A percentile compares a stretch with the other conserved stretches of the same genome.
phyloP scores from a whole-genome alignment of 2,113 vertebrate species.

The Pteruthius melanotis region DNA sequence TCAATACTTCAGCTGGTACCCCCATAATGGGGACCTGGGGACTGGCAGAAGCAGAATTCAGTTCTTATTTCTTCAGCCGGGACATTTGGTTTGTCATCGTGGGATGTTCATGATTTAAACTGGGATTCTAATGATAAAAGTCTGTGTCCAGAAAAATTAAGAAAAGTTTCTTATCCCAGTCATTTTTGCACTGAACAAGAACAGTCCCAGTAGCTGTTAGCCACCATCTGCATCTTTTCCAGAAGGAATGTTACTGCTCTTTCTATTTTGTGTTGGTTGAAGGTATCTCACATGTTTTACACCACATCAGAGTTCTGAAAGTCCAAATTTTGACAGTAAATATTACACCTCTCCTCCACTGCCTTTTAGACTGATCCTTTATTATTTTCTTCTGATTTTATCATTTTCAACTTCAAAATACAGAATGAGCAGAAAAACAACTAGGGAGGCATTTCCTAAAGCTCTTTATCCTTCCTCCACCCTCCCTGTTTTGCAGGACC shows the following conservation, averaged over 20 bases:
- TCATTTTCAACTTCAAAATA: not conserved
- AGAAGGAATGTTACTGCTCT: not conserved
- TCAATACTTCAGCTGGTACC: not conserved
- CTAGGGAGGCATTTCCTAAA: not conserved
- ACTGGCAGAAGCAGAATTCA: not conserved
- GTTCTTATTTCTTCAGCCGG: not conserved
- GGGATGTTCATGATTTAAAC: not conserved
- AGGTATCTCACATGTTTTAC: not conserved
- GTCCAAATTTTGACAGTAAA: not conserved
- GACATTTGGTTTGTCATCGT: not conserved
- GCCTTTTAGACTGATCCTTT: not conserved
- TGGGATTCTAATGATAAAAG: not conserved
- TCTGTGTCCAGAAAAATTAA: not conserved
- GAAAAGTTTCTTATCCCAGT: not conserved
- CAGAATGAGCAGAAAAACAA: not conserved
- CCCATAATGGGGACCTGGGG: not conserved
- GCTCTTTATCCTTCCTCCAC: not conserved
- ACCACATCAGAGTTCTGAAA: not conserved
- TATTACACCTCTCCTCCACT: not conserved
- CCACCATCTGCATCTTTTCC: not conserved
- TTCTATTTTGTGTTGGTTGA: not conserved
- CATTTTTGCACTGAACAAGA: not conserved
- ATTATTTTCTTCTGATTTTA: not conserved
- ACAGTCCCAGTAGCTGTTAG: not conserved
- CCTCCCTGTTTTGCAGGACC: not conserved